Base-by-base conservation (phyloP, 1,140 invertebrate genomes). In the Pseudomyrmex dendroicus region DNA sequence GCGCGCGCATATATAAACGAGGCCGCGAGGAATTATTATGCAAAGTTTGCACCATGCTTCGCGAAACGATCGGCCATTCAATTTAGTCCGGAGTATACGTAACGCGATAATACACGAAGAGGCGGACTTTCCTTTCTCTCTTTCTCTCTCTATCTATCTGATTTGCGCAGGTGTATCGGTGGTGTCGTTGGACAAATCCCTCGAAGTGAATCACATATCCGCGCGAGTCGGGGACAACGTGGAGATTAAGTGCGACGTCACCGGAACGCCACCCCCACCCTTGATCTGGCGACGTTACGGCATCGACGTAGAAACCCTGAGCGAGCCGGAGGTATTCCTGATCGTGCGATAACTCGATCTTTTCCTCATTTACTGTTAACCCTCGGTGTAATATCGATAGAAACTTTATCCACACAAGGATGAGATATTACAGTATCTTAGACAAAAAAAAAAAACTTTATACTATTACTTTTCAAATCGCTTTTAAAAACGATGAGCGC, bases 161-260 rank as follows among this genome's bases (percentile, higher is more conserved):
- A 80, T 72, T 66, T 61, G 35, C 74, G 2, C 89, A 97, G 97
- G 96, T 93, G 95, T 97, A 9, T 96, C 96, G 2, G 96, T 97
- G 5, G 96, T 97, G 20, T 96, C 96, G 1, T 91, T 97, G 88
- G 96, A 97, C 90, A 97, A 97, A 91, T 96, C 96, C 20, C 92
- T 97, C 46, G 96, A 97, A 91, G 95, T 96, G 20, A 97, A 96
- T 94, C 95, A 96, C 89, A 93, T 97, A 82, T 95, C 95, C 82
- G 96, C 96, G 56, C 91, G 96, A 77, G 96, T 97, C 15, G 97
- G 96, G 17, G 97, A 97, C 92, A 97, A 97, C 89, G 96, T 98
- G 48, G 97, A 98, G 91, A 96, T 98, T 78, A 97, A 97, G 89
- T 98, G 97, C 93, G 97, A 97, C 90, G 96, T 97, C 12, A 96